Evolutionary conservation across 1,140 invertebrate genomes (phyloP).

Genomic region (Phortica variegata): DNA sequence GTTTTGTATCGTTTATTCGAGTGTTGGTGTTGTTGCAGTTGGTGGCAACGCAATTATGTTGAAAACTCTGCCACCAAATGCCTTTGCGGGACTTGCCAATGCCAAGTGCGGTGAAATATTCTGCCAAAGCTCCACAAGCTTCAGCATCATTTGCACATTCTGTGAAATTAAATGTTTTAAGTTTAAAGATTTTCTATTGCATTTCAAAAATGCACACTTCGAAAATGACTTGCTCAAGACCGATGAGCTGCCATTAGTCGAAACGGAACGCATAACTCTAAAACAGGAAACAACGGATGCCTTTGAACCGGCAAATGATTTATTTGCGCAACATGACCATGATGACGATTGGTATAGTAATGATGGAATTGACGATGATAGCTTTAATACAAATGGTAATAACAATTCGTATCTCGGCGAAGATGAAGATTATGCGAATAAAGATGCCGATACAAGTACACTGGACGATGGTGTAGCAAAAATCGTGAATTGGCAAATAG

Average conservation of each 20-base stretch:
- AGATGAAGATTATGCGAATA: no score
- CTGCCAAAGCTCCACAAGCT: constrained; percentile 39
- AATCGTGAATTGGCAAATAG: no score
- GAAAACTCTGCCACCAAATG: constrained; percentile 35
- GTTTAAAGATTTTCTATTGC: constrained; percentile 41
- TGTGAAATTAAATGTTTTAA: constrained; percentile 46
- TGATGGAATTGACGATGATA: constrained; percentile 8
- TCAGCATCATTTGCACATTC: constrained; percentile 40
- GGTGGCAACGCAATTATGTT: constrained; percentile 18
- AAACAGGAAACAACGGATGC: constrained; percentile 2
- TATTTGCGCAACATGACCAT: constrained; percentile 16
- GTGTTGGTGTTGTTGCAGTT: no score
- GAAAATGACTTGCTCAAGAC: constrained; percentile 37
- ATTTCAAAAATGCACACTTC: constrained; percentile 41
- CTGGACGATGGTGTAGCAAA: no score
- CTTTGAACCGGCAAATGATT: constrained; percentile 20
- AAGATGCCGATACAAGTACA: no score
- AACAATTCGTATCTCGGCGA: no score
- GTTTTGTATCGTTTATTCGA: no score
- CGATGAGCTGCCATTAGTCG: constrained; percentile 15
- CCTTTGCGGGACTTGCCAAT: constrained; percentile 36
- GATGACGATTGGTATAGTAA: constrained; percentile 17
- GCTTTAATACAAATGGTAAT: no score
- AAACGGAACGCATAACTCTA: constrained; percentile 20
- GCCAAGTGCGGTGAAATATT: constrained; percentile 50